These are phyloP conservation scores for Cetoscarus ocellatus DNA, from an alignment of 2,797 vertebrate species.

Conservation along the genomic window DNA sequence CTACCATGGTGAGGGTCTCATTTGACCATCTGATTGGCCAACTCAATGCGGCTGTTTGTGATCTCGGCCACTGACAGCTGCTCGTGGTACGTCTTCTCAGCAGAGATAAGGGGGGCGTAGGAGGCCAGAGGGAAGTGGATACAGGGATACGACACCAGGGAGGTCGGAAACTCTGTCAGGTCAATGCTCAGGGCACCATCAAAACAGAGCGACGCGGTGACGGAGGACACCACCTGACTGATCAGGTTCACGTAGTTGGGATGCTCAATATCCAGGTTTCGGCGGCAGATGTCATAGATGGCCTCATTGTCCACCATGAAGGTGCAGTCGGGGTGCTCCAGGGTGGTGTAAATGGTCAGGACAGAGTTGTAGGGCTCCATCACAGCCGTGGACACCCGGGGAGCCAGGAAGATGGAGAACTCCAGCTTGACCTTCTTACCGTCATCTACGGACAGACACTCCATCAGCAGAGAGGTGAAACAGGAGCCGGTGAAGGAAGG, in stretches of 20 bases:
- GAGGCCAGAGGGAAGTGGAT: slow-evolving; percentile 80
- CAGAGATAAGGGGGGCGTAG: slow-evolving; percentile 78
- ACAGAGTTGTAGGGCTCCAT: slow-evolving; percentile 73
- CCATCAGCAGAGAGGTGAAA: slow-evolving; percentile 75
- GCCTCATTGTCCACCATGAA: slow-evolving; percentile 75
- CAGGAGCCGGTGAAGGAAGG: slow-evolving; percentile 71
- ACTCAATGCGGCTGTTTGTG: slow-evolving; percentile 81
- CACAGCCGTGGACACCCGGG: slow-evolving; percentile 68
- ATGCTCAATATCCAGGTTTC: slow-evolving; percentile 73
- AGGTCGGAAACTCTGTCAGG: slow-evolving; percentile 88
- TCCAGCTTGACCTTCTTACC: slow-evolving; percentile 82
- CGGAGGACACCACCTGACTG: slow-evolving; percentile 86
- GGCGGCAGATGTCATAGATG: slow-evolving; percentile 70
- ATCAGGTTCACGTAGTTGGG: slow-evolving; percentile 88
- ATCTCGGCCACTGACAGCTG: slow-evolving; percentile 80
- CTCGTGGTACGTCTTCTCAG: slow-evolving; percentile 80
- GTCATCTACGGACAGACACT: slow-evolving; percentile 78
- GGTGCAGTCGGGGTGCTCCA: slow-evolving; percentile 73
- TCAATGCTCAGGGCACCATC: slow-evolving; percentile 89
- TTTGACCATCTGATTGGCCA: slow-evolving; percentile 83
- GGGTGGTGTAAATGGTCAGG: slow-evolving; percentile 74
- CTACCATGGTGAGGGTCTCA: slow-evolving; percentile 82
- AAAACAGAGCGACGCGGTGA: slow-evolving; percentile 85
- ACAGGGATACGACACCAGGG: slow-evolving; percentile 87
- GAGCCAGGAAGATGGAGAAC: slow-evolving; percentile 71